Conservation (phyloP, 2,888 invertebrate species). For the Ochropacha duplaris region DNA sequence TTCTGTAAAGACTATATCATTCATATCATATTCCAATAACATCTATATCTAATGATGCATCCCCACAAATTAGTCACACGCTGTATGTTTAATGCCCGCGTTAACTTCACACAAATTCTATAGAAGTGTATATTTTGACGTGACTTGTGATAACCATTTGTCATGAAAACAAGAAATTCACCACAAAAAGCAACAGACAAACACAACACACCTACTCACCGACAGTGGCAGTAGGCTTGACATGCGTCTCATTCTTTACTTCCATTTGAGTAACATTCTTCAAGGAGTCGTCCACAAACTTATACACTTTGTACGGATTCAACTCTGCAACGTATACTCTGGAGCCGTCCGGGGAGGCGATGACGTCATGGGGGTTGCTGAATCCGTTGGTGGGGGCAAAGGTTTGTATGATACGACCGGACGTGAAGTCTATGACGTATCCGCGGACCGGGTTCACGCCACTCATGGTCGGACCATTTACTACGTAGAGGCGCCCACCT, state of each 20-base stretch:
- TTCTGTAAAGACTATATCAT: too few relatives aligned
- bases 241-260: constrained; percentile 33
- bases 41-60: too few relatives aligned
- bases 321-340: constrained; percentile 91
- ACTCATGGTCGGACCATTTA: constrained; percentile 85
- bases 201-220: constrained; percentile 61
- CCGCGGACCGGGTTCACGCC: constrained; percentile 83
- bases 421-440: constrained; percentile 86
- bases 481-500: constrained; percentile 88
- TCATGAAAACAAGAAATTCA: constrained; percentile 5
- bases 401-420: constrained; percentile 82
- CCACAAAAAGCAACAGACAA: constrained; percentile 22
- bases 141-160: too few relatives aligned
- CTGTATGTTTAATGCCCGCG: too few relatives aligned
- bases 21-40: too few relatives aligned
- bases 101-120: too few relatives aligned
- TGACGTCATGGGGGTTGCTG: constrained; percentile 91
- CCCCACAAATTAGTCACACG: too few relatives aligned
- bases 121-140: too few relatives aligned
- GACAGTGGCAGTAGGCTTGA: constrained; percentile 72
- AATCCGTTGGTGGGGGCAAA: constrained; percentile 84
- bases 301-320: constrained; percentile 84
- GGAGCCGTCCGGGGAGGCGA: constrained; percentile 86
- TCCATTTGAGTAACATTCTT: constrained; percentile 31
- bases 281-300: constrained; percentile 50